Evolutionary conservation across 2,888 invertebrate genomes (phyloP), one percentile per base, ranked within the genome.

Genomic region (Muscina levida): DNA sequence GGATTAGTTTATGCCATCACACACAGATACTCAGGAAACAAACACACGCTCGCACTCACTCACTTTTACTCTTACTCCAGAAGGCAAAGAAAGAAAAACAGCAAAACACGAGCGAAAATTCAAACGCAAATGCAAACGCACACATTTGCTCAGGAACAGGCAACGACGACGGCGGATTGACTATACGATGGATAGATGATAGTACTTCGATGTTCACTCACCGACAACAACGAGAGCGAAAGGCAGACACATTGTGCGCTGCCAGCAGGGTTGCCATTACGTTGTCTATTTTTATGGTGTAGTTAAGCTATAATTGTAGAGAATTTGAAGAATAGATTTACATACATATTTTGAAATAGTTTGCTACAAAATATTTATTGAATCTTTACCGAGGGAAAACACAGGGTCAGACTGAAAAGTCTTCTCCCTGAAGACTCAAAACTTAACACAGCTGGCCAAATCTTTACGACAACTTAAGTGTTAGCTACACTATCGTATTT

Each of bases 121-220:
- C 37, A 59, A 39, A 15, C n/a, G 31, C 31, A 57, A 31, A 4
- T 26, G n/a, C n/a, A 56, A 57, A 31, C 15, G 26, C 57, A 59
- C 59, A 59, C 59, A 59, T 37, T 59, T 59, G 15, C 59, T 59
- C 59, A 59, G 56, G 19, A 19, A 53, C 17, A 53, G 37, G 26
- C 37, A n/a, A 22, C 11, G 2, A n/a, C 56, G 44, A 44, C 22
- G 19, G 22, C 51, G 4, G n/a, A 6, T 17, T 31, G 17, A 15
- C 57, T 13, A 59, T 15, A 39, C 37, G n/a, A n/a, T n/a, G n/a
- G n/a, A n/a, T n/a, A n/a, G 8, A 31, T 31, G 31, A 31, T 31
- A 31, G 4, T 8, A 31, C 8, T 31, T 31, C 31, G 31, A 5
- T 31, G 31, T 31, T 19, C 62, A 62, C 42, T 62, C 42, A 62